A percentile compares a stretch with the other conserved stretches of the same genome.
These are phyloP conservation scores for Urocolius indicus DNA, from an alignment of 2,113 vertebrate species.

Conservation along the genomic window DNA sequence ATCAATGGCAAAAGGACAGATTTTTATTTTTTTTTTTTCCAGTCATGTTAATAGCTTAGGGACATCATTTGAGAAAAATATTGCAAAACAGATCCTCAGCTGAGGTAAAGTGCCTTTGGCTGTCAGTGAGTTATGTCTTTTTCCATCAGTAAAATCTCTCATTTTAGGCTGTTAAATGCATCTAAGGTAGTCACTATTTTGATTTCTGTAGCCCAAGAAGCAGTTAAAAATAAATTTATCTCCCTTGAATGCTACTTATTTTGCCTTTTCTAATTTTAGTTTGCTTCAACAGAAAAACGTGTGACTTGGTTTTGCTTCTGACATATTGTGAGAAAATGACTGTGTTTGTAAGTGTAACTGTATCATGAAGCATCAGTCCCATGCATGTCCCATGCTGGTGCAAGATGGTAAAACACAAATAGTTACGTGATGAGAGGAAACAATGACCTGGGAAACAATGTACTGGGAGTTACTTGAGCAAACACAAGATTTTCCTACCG, in stretches of 20 bases:
- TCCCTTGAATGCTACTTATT: not conserved
- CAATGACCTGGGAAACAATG: not conserved
- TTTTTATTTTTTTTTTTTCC: not conserved
- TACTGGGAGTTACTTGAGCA: not conserved
- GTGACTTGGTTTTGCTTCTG: not conserved
- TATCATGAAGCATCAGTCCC: not conserved
- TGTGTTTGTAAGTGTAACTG: not conserved
- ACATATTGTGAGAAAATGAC: not conserved
- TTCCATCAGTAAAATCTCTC: not conserved
- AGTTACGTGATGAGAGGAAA: not conserved
- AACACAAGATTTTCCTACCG: not conserved
- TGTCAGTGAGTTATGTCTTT: not conserved
- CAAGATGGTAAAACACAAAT: not conserved
- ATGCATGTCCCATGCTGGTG: not conserved
- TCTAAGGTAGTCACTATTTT: not conserved
- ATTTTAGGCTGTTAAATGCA: not conserved
- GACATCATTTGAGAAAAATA: not conserved
- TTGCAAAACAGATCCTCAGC: not conserved
- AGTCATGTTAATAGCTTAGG: not conserved
- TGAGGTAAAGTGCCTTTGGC: not conserved
- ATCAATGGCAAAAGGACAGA: conserved; percentile 18
- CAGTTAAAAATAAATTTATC: not conserved
- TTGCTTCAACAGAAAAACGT: not conserved
- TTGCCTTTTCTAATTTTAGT: not conserved
- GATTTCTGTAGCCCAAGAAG: not conserved